Evolutionary conservation across 2,888 invertebrate species (phyloP), one percentile per base, ranked within the genome.

Genomic region (Villa cingulata): DNA sequence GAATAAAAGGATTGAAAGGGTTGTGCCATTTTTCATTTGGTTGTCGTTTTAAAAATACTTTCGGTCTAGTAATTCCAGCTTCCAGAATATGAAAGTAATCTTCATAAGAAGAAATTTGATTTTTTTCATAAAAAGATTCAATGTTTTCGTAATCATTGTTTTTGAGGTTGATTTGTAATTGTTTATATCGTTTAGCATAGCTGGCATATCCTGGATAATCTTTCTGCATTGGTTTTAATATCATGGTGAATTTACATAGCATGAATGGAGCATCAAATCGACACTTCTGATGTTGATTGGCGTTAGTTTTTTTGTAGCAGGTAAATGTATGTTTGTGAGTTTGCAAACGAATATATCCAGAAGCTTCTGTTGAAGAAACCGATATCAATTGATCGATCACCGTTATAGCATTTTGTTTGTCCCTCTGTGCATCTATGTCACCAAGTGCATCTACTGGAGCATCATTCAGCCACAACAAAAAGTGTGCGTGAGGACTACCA

Each of bases 1-100:
- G 53, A 20, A 67, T 51, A 37, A 62, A 67, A 48, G 66, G 68
- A 55, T 68, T 68, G 49, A 67, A 68, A 27, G 60, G 41, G 51
- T 67, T 68, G 38, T 61, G 56, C 62, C 63, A 66, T 57, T 62
- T 65, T 61, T 68, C 62, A 19, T 43, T 16, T 27, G 61, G 59
- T 46, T 48, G 42, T 20, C 66, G 55, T 56, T 63, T 62, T 42
- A 54, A 43, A 46, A 68, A 61, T 27, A 66, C 52, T 53, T 45
- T 58, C 54, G 66, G 63, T 57, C 65, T 50, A 48, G 23, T 55
- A 15, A 65, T 62, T 46, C 60, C 62, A 54, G 64, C 60, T 53
- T 54, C 34, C 53, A 51, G 19, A 19, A 59, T 56, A 46, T 56
- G 41, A 19, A 44, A 38, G 42, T 63, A 63, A 49, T 62, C 42